Conservation (phyloP, 2,113 vertebrate genomes). For the Phainopepla nitens region DNA sequence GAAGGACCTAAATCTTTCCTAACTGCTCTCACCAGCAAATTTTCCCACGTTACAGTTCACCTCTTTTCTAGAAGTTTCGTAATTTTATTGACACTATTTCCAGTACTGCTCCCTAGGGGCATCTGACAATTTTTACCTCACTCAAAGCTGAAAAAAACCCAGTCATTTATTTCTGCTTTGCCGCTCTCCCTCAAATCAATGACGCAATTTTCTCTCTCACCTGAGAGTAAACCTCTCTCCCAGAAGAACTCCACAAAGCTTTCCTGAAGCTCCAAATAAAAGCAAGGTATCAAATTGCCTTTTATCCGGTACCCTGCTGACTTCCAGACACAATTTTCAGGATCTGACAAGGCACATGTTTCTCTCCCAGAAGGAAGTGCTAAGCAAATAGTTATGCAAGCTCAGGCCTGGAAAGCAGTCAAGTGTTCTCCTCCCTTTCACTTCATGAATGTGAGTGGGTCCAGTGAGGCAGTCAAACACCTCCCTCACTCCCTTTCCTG, state of each 20-base stretch:
- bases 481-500: not conserved
- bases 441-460: not conserved
- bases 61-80: not conserved
- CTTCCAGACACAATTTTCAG: not conserved
- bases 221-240: not conserved
- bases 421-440: not conserved
- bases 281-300: not conserved
- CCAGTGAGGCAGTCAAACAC: not conserved
- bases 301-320: not conserved
- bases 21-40: not conserved
- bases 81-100: not conserved
- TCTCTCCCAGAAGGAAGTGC: not conserved
- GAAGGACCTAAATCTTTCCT: not conserved
- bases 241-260: not conserved
- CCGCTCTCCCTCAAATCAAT: slow-evolving; percentile 14
- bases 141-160: not conserved
- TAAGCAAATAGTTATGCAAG: not conserved
- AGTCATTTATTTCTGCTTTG: slow-evolving; percentile 25
- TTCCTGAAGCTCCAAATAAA: not conserved
- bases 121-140: slow-evolving; percentile 22
- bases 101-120: not conserved
- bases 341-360: not conserved
- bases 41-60: slow-evolving; percentile 1
- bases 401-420: not conserved
- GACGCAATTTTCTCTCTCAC: not conserved